Base-by-base conservation (phyloP, 2,888 invertebrate genomes). In the Campoletis raptor region DNA sequence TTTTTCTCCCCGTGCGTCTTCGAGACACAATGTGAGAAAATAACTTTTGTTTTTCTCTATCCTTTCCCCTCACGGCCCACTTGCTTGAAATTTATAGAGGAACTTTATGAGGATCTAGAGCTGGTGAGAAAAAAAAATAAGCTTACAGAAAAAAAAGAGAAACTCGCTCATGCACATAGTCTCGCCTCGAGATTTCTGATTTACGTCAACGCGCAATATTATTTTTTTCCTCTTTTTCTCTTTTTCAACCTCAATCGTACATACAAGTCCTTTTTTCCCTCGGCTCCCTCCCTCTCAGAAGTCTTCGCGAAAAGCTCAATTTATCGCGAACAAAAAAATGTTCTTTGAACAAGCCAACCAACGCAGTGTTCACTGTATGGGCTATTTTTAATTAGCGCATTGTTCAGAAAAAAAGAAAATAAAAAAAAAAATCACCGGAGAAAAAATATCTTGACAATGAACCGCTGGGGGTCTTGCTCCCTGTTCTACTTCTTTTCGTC, bases 331-430 rank as follows among this genome's bases (percentile, higher is more conserved):
- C 67, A 37, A 48, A 64, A 64, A 66, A 72, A 61, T 18, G 15
- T 52, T 36, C 61, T 69, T 76, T 48, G 24, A 69, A 40, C 48
- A 40, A 61, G 61, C 30, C 61, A 40, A 66, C 85, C 37, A 77
- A 72, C 57, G 45, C 67, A 40, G 30, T 61, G 72, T 67, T 81
- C 73, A 48, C 69, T 57, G 66, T 81, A 72, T 42, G 52, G 57
- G 15, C 24, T n/a, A 57, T 82, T 84, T 85, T 80, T 80, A 85
- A 85, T 85, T 85, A 85, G 78, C 82, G 79, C 78, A 85, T 85
- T 79, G 82, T 85, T 18, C 30, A 15, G 61, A 9, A 70, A 42
- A n/a, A 40, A 70, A 42, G 40, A 40, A 37, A 54, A 69, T 12
- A 66, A 78, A 30, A n/a, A 30, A 30, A 30, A 42, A 67, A 8